Evolutionary conservation across 2,113 vertebrate species (phyloP).

Genomic region (Calidris pygmaea): DNA sequence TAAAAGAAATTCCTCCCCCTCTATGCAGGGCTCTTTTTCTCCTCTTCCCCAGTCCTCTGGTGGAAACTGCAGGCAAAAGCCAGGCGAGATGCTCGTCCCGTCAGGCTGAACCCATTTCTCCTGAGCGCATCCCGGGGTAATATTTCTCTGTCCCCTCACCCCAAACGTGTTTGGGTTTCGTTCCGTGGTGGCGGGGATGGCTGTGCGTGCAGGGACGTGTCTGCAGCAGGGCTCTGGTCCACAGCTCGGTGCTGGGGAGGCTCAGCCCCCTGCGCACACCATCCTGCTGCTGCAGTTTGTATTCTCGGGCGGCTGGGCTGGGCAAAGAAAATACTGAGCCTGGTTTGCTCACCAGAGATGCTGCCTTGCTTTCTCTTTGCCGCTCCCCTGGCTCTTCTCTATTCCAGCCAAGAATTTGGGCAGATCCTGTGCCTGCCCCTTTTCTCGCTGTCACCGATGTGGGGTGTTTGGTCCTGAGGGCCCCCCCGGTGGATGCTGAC

Average conservation of each 20-base stretch:
- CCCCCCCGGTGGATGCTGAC: background rate
- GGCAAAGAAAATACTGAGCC: background rate
- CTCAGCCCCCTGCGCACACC: background rate
- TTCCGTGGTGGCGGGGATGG: background rate
- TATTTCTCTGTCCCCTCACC: background rate
- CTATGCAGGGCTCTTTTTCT: background rate
- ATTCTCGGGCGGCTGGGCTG: background rate
- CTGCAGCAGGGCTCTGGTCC: background rate
- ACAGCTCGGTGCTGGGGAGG: background rate
- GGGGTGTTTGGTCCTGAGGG: background rate
- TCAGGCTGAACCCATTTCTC: background rate
- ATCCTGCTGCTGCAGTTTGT: background rate
- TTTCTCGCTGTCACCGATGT: background rate
- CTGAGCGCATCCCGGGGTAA: background rate
- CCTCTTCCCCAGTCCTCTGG: background rate
- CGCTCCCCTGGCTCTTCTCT: rapidly evolving
- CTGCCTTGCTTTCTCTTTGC: background rate
- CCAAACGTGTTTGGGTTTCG: slow-evolving; percentile 1
- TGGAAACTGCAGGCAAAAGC: background rate
- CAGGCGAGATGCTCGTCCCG: background rate
- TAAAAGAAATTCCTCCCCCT: background rate
- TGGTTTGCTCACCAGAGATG: background rate
- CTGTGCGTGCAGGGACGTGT: background rate
- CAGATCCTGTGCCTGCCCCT: background rate
- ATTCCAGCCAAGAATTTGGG: background rate